phyloP scores from a whole-genome alignment of 37 sponge, comb jelly and placozoan species.

The Axinella damicornis region DNA sequence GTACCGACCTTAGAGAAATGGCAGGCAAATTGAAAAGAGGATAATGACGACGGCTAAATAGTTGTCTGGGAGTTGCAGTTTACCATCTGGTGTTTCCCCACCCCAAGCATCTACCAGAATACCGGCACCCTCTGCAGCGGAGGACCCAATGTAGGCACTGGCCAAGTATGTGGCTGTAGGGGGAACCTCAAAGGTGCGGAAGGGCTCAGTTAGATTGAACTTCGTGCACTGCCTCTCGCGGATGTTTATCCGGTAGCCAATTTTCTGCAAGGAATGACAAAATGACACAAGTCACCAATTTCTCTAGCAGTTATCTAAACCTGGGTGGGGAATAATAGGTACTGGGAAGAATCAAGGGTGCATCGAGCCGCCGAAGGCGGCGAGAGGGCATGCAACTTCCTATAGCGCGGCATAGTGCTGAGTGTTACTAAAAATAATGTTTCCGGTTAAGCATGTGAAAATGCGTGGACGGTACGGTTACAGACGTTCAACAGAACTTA shows the following conservation, averaged over 20 bases:
- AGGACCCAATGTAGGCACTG: constrained; percentile 21
- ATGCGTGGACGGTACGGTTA: too few relatives aligned
- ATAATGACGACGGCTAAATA: background rate
- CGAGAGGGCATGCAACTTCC: too few relatives aligned
- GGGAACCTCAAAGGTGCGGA: constrained; percentile 31
- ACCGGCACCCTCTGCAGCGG: constrained; percentile 5
- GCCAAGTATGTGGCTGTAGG: constrained; percentile 25
- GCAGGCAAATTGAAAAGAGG: background rate
- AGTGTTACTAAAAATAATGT: too few relatives aligned
- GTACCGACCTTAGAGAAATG: background rate
- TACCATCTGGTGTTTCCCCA: background rate
- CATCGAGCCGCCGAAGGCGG: too few relatives aligned
- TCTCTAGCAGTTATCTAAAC: too few relatives aligned
- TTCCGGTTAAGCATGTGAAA: too few relatives aligned
- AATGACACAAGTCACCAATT: too few relatives aligned
- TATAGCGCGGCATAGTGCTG: too few relatives aligned
- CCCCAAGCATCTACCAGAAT: constrained; percentile 15
- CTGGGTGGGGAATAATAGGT: too few relatives aligned
- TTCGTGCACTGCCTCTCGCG: constrained; percentile 13
- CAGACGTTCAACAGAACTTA: too few relatives aligned
- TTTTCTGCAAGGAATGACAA: constrained; percentile 20
- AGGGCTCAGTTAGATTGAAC: constrained; percentile 26
- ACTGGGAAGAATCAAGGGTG: too few relatives aligned
- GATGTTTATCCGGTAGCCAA: constrained; percentile 12
- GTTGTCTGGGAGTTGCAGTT: background rate